phyloP scores from a whole-genome alignment of 1,140 invertebrate species.

The Aphaenogaster rudis region DNA sequence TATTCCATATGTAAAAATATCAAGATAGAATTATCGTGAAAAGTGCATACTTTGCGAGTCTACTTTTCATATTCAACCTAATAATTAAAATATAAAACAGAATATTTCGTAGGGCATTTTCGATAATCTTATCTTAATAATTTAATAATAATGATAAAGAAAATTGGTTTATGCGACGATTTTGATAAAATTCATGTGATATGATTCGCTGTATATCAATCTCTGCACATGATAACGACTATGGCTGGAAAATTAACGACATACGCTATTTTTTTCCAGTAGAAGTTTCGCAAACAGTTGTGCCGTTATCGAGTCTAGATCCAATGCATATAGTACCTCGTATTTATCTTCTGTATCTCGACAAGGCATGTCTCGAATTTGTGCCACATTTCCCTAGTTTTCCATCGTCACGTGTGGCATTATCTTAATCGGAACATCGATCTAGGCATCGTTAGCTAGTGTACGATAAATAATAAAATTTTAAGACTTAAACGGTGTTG shows the following conservation, averaged over 20 bases:
- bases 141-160: neutral
- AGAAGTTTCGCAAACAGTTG: slow-evolving; percentile 23
- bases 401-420: slow-evolving; percentile 8
- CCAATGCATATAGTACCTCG: neutral
- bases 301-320: slow-evolving; percentile 42
- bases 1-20: neutral
- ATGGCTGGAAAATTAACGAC: slow-evolving; percentile 18
- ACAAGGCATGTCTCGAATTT: slow-evolving; percentile 41
- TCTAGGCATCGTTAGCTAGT: neutral
- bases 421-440: slow-evolving; percentile 23
- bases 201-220: neutral
- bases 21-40: neutral
- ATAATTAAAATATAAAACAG: neutral
- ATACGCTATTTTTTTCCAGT: neutral
- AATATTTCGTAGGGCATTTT: neutral
- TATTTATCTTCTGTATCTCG: slow-evolving; percentile 53
- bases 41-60: neutral
- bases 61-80: neutral
- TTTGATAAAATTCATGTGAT: slow-evolving; percentile 20
- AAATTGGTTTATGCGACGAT: neutral
- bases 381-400: slow-evolving; percentile 19
- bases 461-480: neutral
- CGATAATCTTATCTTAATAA: neutral
- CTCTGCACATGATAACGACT: neutral
- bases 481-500: neutral